Evolutionary conservation across 2,113 vertebrate genomes (phyloP).

Genomic region (Limanda limanda): DNA sequence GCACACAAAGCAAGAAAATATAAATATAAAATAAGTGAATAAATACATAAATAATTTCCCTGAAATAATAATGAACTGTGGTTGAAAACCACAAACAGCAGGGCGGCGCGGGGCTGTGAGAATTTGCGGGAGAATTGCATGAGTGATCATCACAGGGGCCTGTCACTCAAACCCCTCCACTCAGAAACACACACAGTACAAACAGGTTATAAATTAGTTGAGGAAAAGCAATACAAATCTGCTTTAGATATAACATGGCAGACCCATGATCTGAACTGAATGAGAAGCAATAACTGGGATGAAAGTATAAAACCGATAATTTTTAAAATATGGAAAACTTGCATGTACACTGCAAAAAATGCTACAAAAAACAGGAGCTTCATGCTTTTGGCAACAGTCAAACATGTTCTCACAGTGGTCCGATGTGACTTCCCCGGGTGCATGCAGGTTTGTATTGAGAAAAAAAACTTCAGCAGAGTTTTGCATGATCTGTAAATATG

Average conservation of each 20-base stretch:
- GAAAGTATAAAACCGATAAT: constrained; percentile 48
- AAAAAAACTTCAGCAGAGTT: neutral
- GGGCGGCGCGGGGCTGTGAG: constrained; percentile 6
- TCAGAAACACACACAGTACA: constrained; percentile 2
- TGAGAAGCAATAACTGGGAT: constrained; percentile 5
- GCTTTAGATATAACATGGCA: neutral
- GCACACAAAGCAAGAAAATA: constrained; percentile 20
- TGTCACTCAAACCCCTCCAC: neutral
- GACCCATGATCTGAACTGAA: neutral
- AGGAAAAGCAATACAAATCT: neutral
- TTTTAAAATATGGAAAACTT: constrained; percentile 5
- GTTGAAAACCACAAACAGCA: constrained; percentile 9
- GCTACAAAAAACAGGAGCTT: constrained; percentile 32
- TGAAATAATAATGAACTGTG: constrained; percentile 36
- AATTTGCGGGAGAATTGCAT: neutral
- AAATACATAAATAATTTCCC: constrained; percentile 68
- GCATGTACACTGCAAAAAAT: constrained; percentile 9
- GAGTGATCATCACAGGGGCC: neutral
- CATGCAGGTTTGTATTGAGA: constrained; percentile 2
- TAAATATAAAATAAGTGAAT: constrained; percentile 36
- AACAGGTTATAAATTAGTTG: constrained; percentile 5
- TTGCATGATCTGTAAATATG: constrained; percentile 9
- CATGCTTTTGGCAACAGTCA: constrained; percentile 30
- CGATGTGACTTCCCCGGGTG: constrained; percentile 17
- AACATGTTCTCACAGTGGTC: constrained; percentile 64